These are phyloP conservation scores for Artemia franciscana DNA, from an alignment of 1,140 invertebrate genomes.

Conservation along the genomic window DNA sequence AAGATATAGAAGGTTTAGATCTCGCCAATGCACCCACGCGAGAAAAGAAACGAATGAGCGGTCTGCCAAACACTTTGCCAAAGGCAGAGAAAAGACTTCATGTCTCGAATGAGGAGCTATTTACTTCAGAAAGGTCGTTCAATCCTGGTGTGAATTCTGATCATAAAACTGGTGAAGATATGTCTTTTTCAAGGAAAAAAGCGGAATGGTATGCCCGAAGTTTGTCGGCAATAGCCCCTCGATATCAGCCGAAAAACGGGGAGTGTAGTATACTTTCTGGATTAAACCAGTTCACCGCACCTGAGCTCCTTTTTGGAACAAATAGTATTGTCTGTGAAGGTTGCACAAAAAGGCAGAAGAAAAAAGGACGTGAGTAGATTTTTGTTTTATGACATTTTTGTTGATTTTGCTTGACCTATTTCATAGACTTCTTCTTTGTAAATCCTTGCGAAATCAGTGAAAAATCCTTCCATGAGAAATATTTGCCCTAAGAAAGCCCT, in stretches of 20 bases:
- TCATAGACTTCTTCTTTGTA: no score
- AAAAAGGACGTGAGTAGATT: no score
- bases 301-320: constrained; percentile 62
- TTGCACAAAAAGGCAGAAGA: constrained; percentile 37
- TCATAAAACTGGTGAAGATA: constrained; percentile 5
- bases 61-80: neutral
- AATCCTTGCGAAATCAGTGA: no score
- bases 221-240: constrained; percentile 17
- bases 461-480: no score
- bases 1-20: neutral
- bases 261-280: constrained; percentile 60
- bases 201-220: constrained; percentile 16
- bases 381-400: no score
- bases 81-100: neutral
- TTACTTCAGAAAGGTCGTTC: constrained; percentile 9
- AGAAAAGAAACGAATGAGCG: neutral
- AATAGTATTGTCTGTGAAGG: constrained; percentile 80
- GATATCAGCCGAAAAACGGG: constrained; percentile 43
- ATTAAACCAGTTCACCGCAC: constrained; percentile 67
- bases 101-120: constrained; percentile 6
- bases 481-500: no score
- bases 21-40: neutral
- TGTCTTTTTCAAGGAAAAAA: constrained; percentile 7
- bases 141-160: constrained; percentile 4
- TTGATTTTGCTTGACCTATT: no score